Conservation (phyloP, 2,797 vertebrate genomes). For the Sebastes diploproa region DNA sequence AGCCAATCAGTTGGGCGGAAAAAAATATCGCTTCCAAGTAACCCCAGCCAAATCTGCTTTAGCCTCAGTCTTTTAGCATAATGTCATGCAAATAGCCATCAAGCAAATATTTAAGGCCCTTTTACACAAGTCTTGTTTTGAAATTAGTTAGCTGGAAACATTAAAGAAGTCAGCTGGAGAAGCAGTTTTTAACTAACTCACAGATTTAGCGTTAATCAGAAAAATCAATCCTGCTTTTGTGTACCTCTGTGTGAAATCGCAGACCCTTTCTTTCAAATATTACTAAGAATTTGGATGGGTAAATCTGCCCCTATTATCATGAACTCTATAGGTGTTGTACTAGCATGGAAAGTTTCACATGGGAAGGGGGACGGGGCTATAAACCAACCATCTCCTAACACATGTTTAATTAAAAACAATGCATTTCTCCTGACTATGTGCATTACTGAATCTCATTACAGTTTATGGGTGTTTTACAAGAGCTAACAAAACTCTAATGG, state of each 20-base stretch:
- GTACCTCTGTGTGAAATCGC: neutral
- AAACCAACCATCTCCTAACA: conserved; percentile 2
- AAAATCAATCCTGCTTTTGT: neutral
- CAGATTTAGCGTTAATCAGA: neutral
- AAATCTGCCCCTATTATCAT: neutral
- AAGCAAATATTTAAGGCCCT: neutral
- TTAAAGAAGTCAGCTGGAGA: neutral
- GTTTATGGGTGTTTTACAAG: conserved; percentile 31
- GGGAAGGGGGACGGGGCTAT: neutral
- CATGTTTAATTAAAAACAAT: conserved; percentile 3
- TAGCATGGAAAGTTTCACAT: neutral
- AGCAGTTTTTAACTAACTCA: neutral
- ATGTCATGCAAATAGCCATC: neutral
- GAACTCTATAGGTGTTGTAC: neutral
- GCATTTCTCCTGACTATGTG: conserved; percentile 5
- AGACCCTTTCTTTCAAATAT: neutral
- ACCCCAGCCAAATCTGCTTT: too few relatives aligned
- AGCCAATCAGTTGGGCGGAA: too few relatives aligned
- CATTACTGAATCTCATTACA: conserved; percentile 33
- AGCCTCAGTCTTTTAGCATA: neutral
- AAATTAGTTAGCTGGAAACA: neutral
- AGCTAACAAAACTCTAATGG: neutral
- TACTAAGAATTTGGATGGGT: neutral
- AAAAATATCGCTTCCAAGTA: neutral
- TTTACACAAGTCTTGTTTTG: neutral